Conservation (phyloP, 2,888 invertebrate species). For the Megaustenia siamemsis region DNA sequence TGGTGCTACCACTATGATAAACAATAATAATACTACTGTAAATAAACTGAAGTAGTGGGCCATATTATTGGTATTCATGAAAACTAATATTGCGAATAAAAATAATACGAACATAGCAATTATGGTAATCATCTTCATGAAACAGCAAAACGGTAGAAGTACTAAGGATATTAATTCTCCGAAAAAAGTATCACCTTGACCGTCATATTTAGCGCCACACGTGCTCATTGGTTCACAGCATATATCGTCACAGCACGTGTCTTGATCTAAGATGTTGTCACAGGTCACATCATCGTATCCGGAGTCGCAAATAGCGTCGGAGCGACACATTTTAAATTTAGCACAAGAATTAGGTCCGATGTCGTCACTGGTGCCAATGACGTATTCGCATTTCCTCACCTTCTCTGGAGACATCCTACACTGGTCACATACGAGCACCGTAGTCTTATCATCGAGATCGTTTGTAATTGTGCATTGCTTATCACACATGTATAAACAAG, state of each 20-base stretch:
- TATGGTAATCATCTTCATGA: background rate
- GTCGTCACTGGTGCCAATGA: background rate
- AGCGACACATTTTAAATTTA: too few relatives aligned
- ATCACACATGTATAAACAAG: background rate
- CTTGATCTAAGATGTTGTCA: background rate
- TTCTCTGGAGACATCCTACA: too few relatives aligned
- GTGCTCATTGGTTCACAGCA: too few relatives aligned
- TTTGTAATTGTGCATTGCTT: too few relatives aligned
- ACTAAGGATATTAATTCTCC: too few relatives aligned
- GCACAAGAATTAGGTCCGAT: background rate
- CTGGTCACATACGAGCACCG: too few relatives aligned
- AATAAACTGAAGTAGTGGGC: background rate
- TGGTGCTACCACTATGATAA: background rate
- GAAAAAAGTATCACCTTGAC: too few relatives aligned
- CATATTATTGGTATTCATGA: background rate
- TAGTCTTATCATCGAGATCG: too few relatives aligned
- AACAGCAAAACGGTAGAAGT: too few relatives aligned
- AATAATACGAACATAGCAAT: background rate
- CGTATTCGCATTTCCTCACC: background rate
- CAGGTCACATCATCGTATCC: background rate
- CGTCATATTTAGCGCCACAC: too few relatives aligned
- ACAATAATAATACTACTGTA: background rate
- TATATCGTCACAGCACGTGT: background rate
- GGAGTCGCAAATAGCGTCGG: background rate
- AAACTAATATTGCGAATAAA: background rate